phyloP scores from a whole-genome alignment of 1,140 invertebrate species.

The Sesamia nonagrioides region DNA sequence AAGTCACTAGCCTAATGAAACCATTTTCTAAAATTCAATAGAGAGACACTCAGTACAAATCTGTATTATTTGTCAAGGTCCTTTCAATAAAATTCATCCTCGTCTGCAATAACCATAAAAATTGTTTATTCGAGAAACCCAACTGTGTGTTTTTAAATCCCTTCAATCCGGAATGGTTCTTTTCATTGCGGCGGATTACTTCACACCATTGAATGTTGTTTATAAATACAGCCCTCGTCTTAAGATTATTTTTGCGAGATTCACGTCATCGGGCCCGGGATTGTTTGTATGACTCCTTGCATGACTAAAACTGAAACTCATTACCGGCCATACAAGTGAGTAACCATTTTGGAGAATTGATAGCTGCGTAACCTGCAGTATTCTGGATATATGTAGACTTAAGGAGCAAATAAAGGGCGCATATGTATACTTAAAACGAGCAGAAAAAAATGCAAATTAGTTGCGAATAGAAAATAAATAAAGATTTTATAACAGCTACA shows the following conservation, averaged over 20 bases:
- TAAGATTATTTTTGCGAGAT: slow-evolving; percentile 75
- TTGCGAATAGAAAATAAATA: neutral
- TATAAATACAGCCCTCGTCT: slow-evolving; percentile 66
- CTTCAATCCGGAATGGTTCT: slow-evolving; percentile 56
- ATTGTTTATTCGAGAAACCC: slow-evolving; percentile 44
- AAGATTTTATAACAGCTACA: slow-evolving; percentile 4
- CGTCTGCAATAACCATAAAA: slow-evolving; percentile 34
- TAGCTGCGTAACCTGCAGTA: neutral
- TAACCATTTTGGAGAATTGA: slow-evolving; percentile 60
- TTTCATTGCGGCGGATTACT: slow-evolving; percentile 62
- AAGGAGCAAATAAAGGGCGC: neutral
- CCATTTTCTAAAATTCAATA: neutral
- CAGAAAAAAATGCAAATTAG: neutral
- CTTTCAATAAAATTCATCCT: slow-evolving; percentile 20
- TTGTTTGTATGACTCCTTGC: slow-evolving; percentile 76
- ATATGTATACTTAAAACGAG: neutral
- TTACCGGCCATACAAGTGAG: slow-evolving; percentile 64
- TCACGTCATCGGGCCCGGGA: slow-evolving; percentile 75
- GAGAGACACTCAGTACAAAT: neutral
- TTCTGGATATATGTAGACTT: neutral
- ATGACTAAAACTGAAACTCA: slow-evolving; percentile 77
- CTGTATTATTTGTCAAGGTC: slow-evolving; percentile 26
- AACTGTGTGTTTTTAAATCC: slow-evolving; percentile 48
- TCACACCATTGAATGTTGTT: slow-evolving; percentile 60
- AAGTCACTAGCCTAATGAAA: neutral